Evolutionary conservation across 2,113 vertebrate genomes (phyloP), one percentile per base, ranked within the genome.

Genomic region (Panthera tigris): DNA sequence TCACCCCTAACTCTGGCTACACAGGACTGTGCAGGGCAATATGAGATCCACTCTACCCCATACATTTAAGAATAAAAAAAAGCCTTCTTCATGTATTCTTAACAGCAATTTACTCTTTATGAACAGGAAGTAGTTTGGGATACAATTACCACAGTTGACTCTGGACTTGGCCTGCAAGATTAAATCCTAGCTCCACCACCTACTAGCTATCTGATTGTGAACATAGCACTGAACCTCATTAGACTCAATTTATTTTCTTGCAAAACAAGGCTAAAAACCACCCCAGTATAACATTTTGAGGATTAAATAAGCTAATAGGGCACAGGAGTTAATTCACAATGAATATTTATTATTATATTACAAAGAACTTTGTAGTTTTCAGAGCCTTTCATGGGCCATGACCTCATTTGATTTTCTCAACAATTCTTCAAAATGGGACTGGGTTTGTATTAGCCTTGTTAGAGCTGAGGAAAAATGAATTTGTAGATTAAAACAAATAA

Each of bases 181-280:
- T 95, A 82, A 66, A 45, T 55, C 45, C 33, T 92, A 82, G 11
- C 6, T 50, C 45, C 2, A 14, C 69, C 19, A 29, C 31, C 36
- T 76, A 52, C 41, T 76, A 25, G 41, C 63, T 57, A 74, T 87
- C 90, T 29, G 21, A 82, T 66, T 27, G 31, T 23, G 23, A 21
- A 7, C 41, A 66, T 41, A 57, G 5, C 87, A 23, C 7, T n/a
- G 57, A 61, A 39, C 13, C 33, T 96, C 29, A 29, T 91, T 96
- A 76, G 33, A 27, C 15, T 92, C 7, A 61, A 21, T 88, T 97
- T 94, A 92, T 61, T 94, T 91, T 50, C 63, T 76, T 91, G 23
- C 27, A 69, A 81, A 81, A 71, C 36, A 36, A 76, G 65, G 15
- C 25, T 80, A 96, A 86, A 65, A 73, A 48, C 27, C 91, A 68